phyloP scores from a whole-genome alignment of 2,888 invertebrate species.

The Teleogryllus oceanicus region DNA sequence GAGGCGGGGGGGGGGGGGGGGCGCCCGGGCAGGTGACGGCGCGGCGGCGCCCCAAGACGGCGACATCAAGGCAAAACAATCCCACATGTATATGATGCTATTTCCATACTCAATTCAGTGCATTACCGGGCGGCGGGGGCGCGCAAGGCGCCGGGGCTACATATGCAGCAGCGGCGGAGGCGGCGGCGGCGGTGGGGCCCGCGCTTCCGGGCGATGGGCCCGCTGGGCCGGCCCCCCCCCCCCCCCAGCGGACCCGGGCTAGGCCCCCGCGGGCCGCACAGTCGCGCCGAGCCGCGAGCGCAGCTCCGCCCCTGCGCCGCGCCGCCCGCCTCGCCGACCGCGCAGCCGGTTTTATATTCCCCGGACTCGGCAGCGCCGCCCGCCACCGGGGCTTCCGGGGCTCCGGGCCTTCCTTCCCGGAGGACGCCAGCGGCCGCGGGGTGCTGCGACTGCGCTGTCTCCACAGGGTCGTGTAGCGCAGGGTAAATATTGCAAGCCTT shows the following conservation, averaged over 20 bases:
- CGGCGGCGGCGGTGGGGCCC: no score
- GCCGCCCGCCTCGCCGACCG: not conserved
- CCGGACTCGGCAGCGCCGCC: not conserved
- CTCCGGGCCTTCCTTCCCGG: not conserved
- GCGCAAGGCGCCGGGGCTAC: not conserved
- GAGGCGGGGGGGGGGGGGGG: no score
- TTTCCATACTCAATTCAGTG: not conserved
- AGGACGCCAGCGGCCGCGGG: not conserved
- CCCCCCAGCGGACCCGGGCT: no score
- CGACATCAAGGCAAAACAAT: not conserved
- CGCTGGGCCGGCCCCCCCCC: not conserved
- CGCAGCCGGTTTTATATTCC: not conserved
- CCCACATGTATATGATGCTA: not conserved
- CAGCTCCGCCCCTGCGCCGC: no score
- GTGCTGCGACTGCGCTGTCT: not conserved
- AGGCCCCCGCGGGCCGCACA: not conserved
- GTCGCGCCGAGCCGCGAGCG: not conserved
- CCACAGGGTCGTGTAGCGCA: not conserved
- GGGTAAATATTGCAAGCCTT: no score
- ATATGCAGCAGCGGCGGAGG: not conserved
- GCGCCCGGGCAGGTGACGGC: no score
- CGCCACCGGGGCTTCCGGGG: not conserved
- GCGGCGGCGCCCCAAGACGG: not conserved
- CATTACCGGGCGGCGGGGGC: not conserved
- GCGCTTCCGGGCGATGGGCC: not conserved